A percentile compares a stretch with the other conserved stretches of the same genome.
Evolutionary conservation across 2,113 vertebrate genomes (phyloP).

Genomic region (Tamias sibiricus): DNA sequence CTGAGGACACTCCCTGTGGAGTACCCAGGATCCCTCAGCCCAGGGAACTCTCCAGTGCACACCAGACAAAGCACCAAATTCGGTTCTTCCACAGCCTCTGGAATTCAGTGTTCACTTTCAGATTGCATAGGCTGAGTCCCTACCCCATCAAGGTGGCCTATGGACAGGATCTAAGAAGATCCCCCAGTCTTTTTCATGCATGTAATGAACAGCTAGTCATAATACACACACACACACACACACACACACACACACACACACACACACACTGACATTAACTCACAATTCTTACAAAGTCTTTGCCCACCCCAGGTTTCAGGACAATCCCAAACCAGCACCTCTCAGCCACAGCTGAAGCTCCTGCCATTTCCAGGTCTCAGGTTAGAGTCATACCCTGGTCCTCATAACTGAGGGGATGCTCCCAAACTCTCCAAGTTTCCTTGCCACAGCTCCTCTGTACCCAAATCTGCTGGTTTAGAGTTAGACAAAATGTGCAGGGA

Average conservation of each 20-base stretch:
- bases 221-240: not conserved
- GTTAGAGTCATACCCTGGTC: not conserved
- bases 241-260: not conserved
- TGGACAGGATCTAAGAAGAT: not conserved
- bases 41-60: not conserved
- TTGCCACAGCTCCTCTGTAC: not conserved
- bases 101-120: not conserved
- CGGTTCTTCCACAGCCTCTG: not conserved
- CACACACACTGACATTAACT: not conserved
- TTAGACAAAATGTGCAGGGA: not conserved
- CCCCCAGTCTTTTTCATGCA: not conserved
- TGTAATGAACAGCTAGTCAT: not conserved
- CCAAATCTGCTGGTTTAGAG: not conserved
- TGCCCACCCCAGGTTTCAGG: not conserved
- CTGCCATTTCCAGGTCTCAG: fast-evolving
- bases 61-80: not conserved
- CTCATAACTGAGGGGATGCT: not conserved
- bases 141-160: fast-evolving
- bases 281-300: no score
- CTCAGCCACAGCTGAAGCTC: not conserved
- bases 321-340: not conserved
- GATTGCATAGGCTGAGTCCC: not conserved
- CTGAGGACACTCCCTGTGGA: not conserved
- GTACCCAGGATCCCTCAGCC: not conserved
- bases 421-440: not conserved